Base-by-base conservation (phyloP, 2,888 invertebrate species). In the Mythimna vitellina region DNA sequence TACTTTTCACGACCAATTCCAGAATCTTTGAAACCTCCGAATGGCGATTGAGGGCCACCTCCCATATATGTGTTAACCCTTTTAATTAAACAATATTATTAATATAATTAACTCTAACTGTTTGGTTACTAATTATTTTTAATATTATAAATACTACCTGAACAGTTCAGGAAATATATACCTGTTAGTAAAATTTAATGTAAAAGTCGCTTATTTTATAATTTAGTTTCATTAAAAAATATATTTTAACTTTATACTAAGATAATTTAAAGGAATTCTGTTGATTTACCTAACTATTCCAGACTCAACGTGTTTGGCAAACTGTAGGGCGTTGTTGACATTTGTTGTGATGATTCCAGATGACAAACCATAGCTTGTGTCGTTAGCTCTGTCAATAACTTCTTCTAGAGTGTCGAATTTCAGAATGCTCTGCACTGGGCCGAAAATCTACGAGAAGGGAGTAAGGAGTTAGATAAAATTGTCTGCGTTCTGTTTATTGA, bases 11-110 rank as follows among this genome's bases (percentile, higher is more conserved):
- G 90, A 80, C 98, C 98, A 78, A 98, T 96, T 78, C 99, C 98
- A 29, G 98, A 98, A 83, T 97, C 97, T 89, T 99, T 99, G 91
- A 97, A 98, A 51, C 99, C 99, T 58, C 99, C 99, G 88, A 99
- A 99, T 5, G 98, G 98, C 38, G 97, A 97, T 90, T 98, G 98
- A 0, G 97, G 94, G 10, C 95, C 92, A 14, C 97, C 92, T 29
- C 94, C 93, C 84, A 97, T 96, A 84, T 97, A 98, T 75, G 97
- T 97, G 89, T 98, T 92, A 29, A 92, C 89, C 90, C 92, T 92
- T 80, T 65, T 87, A 87, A 65, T 51, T 58, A 0, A n/a, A 53
- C 6, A 54, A 4, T 53, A n/a, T 42, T 29, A 38, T 32, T 32
- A 58, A 35, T n/a, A n/a, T 58, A 4, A n/a, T 22, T 46, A 46